These are phyloP conservation scores for Raja brachyura DNA, from an alignment of 2,113 vertebrate genomes.

Conservation along the genomic window DNA sequence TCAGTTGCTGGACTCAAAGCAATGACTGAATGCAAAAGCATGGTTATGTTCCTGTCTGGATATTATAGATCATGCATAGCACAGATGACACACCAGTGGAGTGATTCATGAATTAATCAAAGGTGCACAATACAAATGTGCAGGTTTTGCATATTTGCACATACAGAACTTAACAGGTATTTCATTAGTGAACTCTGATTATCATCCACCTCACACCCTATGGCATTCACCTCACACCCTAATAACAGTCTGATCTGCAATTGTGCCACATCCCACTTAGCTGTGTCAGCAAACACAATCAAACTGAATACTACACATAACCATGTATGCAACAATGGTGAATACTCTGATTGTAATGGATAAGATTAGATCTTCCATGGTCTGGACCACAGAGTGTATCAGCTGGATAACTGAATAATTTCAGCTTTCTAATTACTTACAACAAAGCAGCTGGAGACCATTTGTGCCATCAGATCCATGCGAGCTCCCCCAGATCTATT, in stretches of 20 bases:
- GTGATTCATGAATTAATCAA: not conserved
- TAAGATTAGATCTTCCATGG: too few species aligned
- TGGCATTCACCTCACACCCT: not conserved
- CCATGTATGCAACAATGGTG: too few species aligned
- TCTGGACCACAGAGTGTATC: too few species aligned
- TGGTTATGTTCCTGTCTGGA: not conserved
- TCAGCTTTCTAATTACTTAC: too few species aligned
- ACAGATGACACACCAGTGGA: not conserved
- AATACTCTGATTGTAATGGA: too few species aligned
- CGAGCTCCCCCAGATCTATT: too few species aligned
- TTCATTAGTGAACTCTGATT: conserved; percentile 1
- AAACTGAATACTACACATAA: not conserved
- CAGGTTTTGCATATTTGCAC: conserved; percentile 7
- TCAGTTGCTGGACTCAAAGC: not conserved
- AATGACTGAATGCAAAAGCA: not conserved
- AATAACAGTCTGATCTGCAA: not conserved
- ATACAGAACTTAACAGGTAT: not conserved
- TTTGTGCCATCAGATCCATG: too few species aligned
- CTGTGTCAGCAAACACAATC: too few species aligned
- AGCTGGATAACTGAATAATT: too few species aligned
- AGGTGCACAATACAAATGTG: not conserved
- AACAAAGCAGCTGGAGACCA: too few species aligned
- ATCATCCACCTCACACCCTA: not conserved
- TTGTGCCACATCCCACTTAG: not conserved
- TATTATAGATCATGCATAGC: not conserved